Evolutionary conservation across 2,888 invertebrate genomes (phyloP), one percentile per base, ranked within the genome.

Genomic region (Coleophora flavipennella): DNA sequence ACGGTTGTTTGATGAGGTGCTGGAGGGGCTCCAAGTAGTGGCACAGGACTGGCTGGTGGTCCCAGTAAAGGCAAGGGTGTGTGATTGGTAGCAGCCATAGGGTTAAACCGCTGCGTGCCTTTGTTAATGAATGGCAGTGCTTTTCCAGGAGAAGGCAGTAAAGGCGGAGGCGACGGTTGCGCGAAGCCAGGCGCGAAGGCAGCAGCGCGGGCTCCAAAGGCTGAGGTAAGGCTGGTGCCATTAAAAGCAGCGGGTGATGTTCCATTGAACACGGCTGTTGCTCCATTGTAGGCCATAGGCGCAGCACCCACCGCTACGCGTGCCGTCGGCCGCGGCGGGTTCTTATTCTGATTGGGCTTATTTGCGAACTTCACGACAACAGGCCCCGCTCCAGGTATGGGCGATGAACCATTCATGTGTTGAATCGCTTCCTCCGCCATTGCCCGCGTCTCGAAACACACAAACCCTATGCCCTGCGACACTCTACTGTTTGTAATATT

Each of bases 41-140:
- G 79, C 49, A 80, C 76, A 10, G 81, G 81, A 49, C 80, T 81
- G 36, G 81, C 71, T 6, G 83, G 81, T 44, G 81, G 76, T 31
- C 81, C 81, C 41, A 84, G 56, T 45, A 84, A 65, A 31, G 83
- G 83, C 46, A 84, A 59, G 35, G 84, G 78, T 37, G 78, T 51
- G 64, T 83, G 84, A 57, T 80, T 83, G 31, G 64, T 54, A 10
- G 84, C 80, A 3, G 84, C 85, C 80, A 85, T 83, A 7, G 85
- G 85, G 57, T 84, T 84, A 62, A 75, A 84, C 38, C 85, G 75
- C 53, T 84, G 85, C 56, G 81, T 80, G 38, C 85, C 85, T 57
- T 85, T 85, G 59, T 77, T 85, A 59, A 85, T 79, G 63, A 85
- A 83, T 2, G 85, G 84, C 49, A 85, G 67, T 34, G 85, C 83